phyloP scores from a whole-genome alignment of 1,140 invertebrate genomes.

The Subanguina moxae region DNA sequence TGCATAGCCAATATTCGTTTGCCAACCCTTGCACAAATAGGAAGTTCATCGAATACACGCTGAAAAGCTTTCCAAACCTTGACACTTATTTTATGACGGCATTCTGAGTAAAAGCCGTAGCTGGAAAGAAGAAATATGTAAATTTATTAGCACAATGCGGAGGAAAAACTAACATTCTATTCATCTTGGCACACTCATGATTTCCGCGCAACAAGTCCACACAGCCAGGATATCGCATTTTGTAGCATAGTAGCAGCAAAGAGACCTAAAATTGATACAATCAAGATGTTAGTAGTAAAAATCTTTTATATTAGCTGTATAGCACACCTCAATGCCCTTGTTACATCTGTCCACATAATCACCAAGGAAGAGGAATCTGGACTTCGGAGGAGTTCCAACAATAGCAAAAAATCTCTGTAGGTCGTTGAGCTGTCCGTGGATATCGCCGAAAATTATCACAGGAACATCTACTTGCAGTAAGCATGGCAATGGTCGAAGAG shows the following conservation, averaged over 20 bases:
- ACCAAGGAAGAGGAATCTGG: not conserved
- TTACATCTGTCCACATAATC: slow-evolving; percentile 28
- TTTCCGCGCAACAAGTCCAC: slow-evolving; percentile 31
- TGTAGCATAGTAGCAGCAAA: slow-evolving; percentile 28
- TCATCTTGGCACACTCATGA: slow-evolving; percentile 29
- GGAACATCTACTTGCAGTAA: no score
- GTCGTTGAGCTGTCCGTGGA: no score
- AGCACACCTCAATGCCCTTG: slow-evolving; percentile 65
- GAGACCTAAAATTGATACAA: no score
- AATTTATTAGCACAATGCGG: not conserved
- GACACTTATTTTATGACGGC: slow-evolving; percentile 8
- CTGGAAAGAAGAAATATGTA: no score
- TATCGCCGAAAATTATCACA: no score
- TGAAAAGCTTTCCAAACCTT: slow-evolving; percentile 24
- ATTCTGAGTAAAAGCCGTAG: slow-evolving; percentile 32
- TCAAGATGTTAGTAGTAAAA: no score
- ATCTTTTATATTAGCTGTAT: not conserved
- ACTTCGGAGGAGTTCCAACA: no score
- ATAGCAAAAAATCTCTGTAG: no score
- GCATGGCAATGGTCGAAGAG: no score
- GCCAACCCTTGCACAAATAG: slow-evolving; percentile 22
- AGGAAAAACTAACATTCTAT: slow-evolving; percentile 1
- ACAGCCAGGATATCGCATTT: slow-evolving; percentile 22
- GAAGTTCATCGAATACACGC: slow-evolving; percentile 35
- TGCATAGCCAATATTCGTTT: slow-evolving; percentile 25